These are phyloP conservation scores for Entomobrya proxima DNA, from an alignment of 2,888 invertebrate genomes.

Conservation along the genomic window DNA sequence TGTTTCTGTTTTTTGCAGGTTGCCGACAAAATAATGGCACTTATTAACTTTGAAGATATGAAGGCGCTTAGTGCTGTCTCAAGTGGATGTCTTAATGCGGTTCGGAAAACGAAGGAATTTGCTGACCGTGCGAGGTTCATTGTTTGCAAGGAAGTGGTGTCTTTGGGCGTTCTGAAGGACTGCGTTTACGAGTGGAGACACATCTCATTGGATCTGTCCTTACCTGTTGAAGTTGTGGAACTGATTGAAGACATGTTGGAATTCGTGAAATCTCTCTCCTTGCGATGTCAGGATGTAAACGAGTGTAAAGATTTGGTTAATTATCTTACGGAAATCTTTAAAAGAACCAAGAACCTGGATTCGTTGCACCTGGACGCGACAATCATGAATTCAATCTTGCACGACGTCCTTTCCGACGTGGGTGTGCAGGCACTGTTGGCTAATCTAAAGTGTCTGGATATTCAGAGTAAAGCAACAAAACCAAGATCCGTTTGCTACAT, in stretches of 20 bases:
- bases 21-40: conserved; percentile 17
- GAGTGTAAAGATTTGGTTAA: background rate
- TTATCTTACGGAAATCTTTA: conserved; percentile 40
- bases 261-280: background rate
- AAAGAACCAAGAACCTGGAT: background rate
- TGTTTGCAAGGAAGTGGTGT: conserved; percentile 36
- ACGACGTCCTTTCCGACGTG: conserved; percentile 46
- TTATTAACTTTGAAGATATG: conserved; percentile 61
- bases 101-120: conserved; percentile 52
- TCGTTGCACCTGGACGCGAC: conserved; percentile 33
- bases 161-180: conserved; percentile 15
- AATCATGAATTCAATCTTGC: conserved; percentile 43
- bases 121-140: conserved; percentile 26
- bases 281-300: background rate
- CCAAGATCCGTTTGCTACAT: conserved; percentile 31
- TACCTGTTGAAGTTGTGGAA: conserved; percentile 37
- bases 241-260: conserved; percentile 47
- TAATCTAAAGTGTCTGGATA: conserved; percentile 42
- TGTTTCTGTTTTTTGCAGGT: conserved; percentile 40
- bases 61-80: conserved; percentile 46
- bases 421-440: conserved; percentile 26
- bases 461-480: background rate
- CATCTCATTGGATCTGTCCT: conserved; percentile 40
- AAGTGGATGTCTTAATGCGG: background rate
- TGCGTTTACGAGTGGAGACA: conserved; percentile 40